Conservation (phyloP, 2,797 vertebrate genomes). For the Alcedo atthis region DNA sequence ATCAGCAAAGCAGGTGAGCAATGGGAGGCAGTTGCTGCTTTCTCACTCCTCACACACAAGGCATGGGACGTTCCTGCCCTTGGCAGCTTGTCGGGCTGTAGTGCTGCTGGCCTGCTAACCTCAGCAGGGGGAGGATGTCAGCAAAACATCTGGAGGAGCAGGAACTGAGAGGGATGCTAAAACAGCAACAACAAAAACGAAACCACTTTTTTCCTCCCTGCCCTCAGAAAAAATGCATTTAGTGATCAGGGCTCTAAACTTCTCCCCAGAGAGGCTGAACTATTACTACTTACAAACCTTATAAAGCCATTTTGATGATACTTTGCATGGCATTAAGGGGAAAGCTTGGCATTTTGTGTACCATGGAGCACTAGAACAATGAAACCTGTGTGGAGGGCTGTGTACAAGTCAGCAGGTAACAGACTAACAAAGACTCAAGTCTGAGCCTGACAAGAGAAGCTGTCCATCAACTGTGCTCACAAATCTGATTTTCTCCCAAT, state of each 20-base stretch:
- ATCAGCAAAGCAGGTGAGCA: background rate
- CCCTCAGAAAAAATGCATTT: background rate
- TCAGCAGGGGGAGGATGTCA: background rate
- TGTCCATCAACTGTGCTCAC: background rate
- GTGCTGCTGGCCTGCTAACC: background rate
- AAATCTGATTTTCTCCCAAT: background rate
- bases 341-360: background rate
- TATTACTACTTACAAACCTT: background rate
- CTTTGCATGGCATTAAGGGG: background rate
- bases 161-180: background rate
- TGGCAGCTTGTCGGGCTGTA: background rate
- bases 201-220: background rate
- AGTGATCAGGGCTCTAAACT: background rate
- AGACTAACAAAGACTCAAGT: background rate
- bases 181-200: background rate
- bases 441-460: background rate
- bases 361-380: background rate
- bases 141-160: background rate
- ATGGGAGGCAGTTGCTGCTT: background rate
- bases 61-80: fast-evolving
- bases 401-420: background rate
- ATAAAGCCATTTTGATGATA: background rate
- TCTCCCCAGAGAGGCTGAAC: background rate
- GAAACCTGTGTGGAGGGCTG: background rate
- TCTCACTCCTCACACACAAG: background rate